Evolutionary conservation across 2,113 vertebrate species (phyloP).

Genomic region (Gobius niger): DNA sequence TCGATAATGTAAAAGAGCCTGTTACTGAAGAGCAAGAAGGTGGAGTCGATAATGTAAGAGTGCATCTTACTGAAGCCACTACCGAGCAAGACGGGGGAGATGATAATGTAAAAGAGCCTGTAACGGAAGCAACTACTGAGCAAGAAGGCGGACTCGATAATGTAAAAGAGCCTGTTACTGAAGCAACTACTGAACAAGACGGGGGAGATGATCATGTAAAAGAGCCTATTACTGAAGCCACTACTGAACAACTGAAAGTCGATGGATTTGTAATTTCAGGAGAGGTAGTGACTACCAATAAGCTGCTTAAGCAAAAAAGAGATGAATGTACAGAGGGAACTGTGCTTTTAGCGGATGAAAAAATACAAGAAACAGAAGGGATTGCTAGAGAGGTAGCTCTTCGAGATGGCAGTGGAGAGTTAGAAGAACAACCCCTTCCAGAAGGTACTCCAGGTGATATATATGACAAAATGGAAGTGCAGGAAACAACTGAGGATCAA

Average conservation of each 20-base stretch:
- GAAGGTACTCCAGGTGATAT: neutral
- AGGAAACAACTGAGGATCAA: neutral
- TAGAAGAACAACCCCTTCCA: neutral
- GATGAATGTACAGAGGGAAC: neutral
- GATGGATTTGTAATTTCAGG: too few species aligned
- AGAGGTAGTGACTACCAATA: neutral
- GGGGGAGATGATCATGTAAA: neutral
- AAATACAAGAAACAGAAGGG: neutral
- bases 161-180: neutral
- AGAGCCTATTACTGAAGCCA: neutral
- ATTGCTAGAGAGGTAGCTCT: neutral
- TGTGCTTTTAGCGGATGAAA: neutral
- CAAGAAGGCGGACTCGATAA: neutral
- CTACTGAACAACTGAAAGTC: neutral
- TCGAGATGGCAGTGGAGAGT: neutral
- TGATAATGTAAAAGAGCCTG: neutral
- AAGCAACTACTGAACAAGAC: neutral
- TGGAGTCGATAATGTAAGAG: neutral
- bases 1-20: neutral
- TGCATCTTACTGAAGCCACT: neutral
- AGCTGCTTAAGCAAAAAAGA: neutral
- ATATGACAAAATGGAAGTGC: neutral
- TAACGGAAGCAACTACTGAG: neutral
- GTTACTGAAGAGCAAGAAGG: slow-evolving; percentile 1
- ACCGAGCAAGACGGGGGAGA: neutral